phyloP scores from a whole-genome alignment of 2,113 vertebrate species.

The Pionites leucogaster region DNA sequence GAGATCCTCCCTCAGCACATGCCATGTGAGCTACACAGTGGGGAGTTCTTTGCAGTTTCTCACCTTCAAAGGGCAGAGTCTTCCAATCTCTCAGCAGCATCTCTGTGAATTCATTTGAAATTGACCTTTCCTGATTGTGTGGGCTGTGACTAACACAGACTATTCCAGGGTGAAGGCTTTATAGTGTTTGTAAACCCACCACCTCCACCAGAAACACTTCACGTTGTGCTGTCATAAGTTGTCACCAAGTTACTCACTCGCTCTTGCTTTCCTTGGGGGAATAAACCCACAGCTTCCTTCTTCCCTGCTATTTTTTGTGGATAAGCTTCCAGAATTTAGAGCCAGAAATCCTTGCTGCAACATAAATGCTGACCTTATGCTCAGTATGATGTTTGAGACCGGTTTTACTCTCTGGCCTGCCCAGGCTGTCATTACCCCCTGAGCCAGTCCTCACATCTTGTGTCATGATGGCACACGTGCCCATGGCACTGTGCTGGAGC shows the following conservation, averaged over 20 bases:
- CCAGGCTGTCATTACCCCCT: neutral
- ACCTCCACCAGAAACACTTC: neutral
- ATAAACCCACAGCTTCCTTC: neutral
- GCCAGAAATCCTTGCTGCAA: neutral
- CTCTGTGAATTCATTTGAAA: neutral
- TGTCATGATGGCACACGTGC: neutral
- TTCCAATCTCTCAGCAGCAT: neutral
- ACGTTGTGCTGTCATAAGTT: accelerated
- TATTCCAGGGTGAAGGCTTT: neutral
- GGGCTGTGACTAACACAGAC: neutral
- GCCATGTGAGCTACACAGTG: neutral
- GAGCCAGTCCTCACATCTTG: neutral
- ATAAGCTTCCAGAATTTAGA: neutral
- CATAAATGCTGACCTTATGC: neutral
- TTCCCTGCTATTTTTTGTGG: neutral
- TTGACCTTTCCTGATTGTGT: neutral
- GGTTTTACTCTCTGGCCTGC: neutral
- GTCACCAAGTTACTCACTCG: accelerated
- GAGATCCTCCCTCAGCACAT: neutral
- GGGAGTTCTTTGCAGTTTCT: neutral
- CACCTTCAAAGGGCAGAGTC: neutral
- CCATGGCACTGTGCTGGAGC: neutral
- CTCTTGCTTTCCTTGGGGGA: neutral
- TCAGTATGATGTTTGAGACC: neutral
- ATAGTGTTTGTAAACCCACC: neutral